Conservation (phyloP, 2,888 invertebrate species). For the Drosophila eohydei region DNA sequence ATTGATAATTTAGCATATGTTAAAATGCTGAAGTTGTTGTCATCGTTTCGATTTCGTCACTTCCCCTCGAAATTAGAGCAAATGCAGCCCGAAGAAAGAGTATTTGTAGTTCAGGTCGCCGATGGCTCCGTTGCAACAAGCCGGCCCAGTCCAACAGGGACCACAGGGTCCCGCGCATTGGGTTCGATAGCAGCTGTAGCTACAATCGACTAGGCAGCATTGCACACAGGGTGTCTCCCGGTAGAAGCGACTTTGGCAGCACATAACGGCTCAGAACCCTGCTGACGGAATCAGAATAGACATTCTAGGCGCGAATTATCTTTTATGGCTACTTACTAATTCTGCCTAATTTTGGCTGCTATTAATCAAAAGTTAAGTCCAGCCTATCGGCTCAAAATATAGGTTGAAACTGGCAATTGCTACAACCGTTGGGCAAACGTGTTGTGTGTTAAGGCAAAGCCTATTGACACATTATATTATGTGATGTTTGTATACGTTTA, state of each 20-base stretch:
- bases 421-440: background rate
- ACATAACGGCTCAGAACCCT: conserved; percentile 38
- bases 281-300: too few species aligned
- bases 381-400: conserved; percentile 1
- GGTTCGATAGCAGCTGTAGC: conserved; percentile 55
- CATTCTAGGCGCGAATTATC: background rate
- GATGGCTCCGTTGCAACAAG: conserved; percentile 45
- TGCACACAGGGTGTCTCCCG: conserved; percentile 62
- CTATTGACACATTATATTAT: conserved; percentile 1
- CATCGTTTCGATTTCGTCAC: too few species aligned
- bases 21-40: too few species aligned
- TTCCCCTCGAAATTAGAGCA: conserved; percentile 14
- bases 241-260: conserved; percentile 64
- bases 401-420: background rate
- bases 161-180: conserved; percentile 48
- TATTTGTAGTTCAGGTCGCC: conserved; percentile 53
- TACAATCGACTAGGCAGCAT: conserved; percentile 66
- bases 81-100: conserved; percentile 51
- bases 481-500: background rate
- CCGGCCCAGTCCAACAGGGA: conserved; percentile 34
- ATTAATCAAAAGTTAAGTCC: background rate
- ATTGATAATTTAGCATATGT: too few species aligned
- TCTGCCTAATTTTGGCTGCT: background rate
- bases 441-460: conserved; percentile 12
- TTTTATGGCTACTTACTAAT: conserved; percentile 9